Base-by-base conservation (phyloP, 2,113 vertebrate species). In the Synodontis membranacea region DNA sequence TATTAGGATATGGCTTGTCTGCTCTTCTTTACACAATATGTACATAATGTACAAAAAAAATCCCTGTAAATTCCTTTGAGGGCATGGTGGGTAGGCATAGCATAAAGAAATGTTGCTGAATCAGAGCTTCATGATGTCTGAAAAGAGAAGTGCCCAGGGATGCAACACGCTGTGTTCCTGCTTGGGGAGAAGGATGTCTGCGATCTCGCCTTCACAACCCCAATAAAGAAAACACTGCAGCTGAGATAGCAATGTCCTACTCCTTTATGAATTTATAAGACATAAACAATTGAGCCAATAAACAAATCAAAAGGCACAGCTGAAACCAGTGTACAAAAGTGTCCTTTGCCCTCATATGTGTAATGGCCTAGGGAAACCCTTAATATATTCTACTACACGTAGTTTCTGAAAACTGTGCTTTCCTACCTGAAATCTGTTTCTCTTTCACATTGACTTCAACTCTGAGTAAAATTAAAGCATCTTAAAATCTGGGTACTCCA, bases 221-320 rank as follows among this genome's bases (percentile, higher is more conserved):
- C 52, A 42, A 80, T 80, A 80, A 80, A 80, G 15, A 39, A 52
- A 39, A 80, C 34, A 7, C 21, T 58, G 34, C 21, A 80, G 52
- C 78, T 80, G 78, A 80, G 34, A 80, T 58, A 58, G 34, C 78
- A 58, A 80, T 42, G 78, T 58, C 21, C 50, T 80, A 39, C 34
- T 39, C 2, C 4, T 34, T 54, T 54, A 12, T 79, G 31, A 17
- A 21, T 80, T 56, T 58, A 80, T 54, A 80, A 80, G 5, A 80
- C 54, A 58, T 39, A 58, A 42, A 42, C 52, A 42, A 39, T 28
- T 42, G 28, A 42, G 48, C 12, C 50, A 54, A 79, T 79, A 34
- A 21, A 79, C n/a, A 54, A 79, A 37, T 37, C 74, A 76, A 4
- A n/a, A 76, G 8, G 25, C 21, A 72, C 37, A 72, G 44, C 44